Evolutionary conservation across 2,113 vertebrate species (phyloP), one percentile per base, ranked within the genome.

Genomic region (Taxidea taxus): DNA sequence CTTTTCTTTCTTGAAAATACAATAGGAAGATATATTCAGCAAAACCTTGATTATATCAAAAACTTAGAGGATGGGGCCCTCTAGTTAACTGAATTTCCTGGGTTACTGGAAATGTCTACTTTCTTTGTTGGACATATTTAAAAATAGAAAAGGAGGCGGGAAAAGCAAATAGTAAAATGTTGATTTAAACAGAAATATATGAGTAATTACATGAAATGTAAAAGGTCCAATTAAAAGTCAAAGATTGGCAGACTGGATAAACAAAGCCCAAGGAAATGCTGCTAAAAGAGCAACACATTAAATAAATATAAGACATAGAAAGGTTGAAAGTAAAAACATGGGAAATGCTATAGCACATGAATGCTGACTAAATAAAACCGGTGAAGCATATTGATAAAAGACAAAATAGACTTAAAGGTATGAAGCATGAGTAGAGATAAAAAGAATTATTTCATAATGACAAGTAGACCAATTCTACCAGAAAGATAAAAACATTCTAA

Each of bases 1-100:
- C 14, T 89, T 84, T 90, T 74, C 34, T 70, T 90, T 92, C 86
- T 85, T 77, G 87, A 83, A 93, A 95, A 83, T 51, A 87, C 13
- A 82, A 62, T 18, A 90, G 31, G 7, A 86, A 74, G 29, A 68
- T 12, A 49, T 39, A 83, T 87, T 62, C 25, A 94, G 47, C 56
- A 88, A 78, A 84, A 56, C 31, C 51, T 78, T 88, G 39, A 88
- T 78, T 85, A 78, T 60, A 82, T 29, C 31, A 70, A 86, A 94
- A 88, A 21, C 21, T 60, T 86, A 23, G 27, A 75, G 64, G 49
- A 78, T 16, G 27, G 25, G 23, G 39, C 20, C 62, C 25, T 89
- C 54, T 89, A 18, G 47, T 70, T 94, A 94, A 92, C n/a, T 8
- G 2, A 77, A 94, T 42, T n/a, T 56, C 66, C 60, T 74, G 80